These are phyloP conservation scores for Chymomyza caudatula DNA, from an alignment of 2,888 invertebrate species.

Conservation along the genomic window DNA sequence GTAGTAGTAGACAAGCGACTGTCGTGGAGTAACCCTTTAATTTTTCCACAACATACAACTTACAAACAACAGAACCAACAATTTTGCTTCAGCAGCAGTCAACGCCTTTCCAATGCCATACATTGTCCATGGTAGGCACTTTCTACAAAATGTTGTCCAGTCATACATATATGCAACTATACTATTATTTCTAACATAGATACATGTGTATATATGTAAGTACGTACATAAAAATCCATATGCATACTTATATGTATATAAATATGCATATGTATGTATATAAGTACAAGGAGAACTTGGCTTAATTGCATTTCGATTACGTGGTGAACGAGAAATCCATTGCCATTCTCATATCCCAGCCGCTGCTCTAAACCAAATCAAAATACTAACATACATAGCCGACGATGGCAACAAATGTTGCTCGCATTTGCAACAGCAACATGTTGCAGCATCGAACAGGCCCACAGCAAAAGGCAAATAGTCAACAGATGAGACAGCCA, in stretches of 20 bases:
- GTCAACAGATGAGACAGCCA: conserved; percentile 66
- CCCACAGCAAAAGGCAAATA: conserved; percentile 57
- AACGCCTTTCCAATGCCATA: conserved; percentile 69
- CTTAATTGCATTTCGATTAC: conserved; percentile 72
- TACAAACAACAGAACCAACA: conserved; percentile 16
- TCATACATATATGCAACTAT: conserved; percentile 45
- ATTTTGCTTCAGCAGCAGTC: conserved; percentile 26
- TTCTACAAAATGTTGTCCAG: conserved; percentile 59
- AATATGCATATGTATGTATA: neutral
- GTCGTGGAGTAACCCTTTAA: conserved; percentile 69
- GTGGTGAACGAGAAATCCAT: conserved; percentile 15
- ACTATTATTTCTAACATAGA: conserved; percentile 20
- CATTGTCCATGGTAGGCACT: conserved; percentile 39
- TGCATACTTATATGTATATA: neutral
- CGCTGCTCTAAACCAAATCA: conserved; percentile 43
- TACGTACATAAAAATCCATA: neutral
- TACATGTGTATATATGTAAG: neutral
- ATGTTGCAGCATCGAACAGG: conserved; percentile 67
- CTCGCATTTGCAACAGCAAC: conserved; percentile 61
- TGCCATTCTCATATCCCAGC: conserved; percentile 12
- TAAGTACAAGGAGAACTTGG: neutral
- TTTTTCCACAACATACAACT: conserved; percentile 54
- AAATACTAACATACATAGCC: conserved; percentile 32
- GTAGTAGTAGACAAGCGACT: conserved; percentile 32
- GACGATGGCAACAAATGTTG: conserved; percentile 57